Evolutionary conservation across 1,140 invertebrate species (phyloP).

Genomic region (Ganaspis sp.): DNA sequence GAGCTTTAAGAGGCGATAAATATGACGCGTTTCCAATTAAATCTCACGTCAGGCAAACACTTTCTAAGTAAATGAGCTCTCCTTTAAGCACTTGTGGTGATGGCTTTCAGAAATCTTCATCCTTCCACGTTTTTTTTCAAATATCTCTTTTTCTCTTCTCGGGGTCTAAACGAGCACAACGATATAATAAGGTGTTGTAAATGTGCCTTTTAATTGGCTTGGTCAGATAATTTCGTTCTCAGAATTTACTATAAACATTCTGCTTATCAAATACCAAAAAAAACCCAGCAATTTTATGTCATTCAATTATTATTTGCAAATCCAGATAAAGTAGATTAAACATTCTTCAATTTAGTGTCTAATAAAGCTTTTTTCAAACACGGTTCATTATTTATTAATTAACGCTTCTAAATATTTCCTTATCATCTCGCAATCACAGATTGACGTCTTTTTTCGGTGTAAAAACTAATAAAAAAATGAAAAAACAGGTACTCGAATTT

Average conservation of each 20-base stretch:
- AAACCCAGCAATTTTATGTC: background rate
- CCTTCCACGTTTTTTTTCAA: background rate
- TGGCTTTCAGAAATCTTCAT: background rate
- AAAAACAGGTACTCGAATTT: background rate
- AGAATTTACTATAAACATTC: background rate
- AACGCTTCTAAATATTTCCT: background rate
- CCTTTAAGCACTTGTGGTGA: slow-evolving; percentile 42
- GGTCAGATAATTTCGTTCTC: slow-evolving; percentile 48
- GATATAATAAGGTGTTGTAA: slow-evolving; percentile 62
- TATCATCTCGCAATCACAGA: background rate
- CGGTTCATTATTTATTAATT: background rate
- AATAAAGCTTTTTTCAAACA: background rate
- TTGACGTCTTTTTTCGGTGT: background rate
- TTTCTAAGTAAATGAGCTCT: slow-evolving; percentile 58
- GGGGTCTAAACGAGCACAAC: slow-evolving; percentile 49
- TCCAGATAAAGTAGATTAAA: background rate
- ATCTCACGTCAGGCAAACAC: slow-evolving; percentile 49
- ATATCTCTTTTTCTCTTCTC: slow-evolving; percentile 32
- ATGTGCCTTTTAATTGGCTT: slow-evolving; percentile 58
- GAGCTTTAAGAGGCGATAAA: slow-evolving; percentile 53
- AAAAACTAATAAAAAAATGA: background rate
- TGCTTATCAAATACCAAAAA: background rate
- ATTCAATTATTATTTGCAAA: slow-evolving; percentile 8
- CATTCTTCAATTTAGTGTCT: background rate
- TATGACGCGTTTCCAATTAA: slow-evolving; percentile 73